Evolutionary conservation across 2,797 vertebrate species (phyloP).

Genomic region (Margarornis squamiger): DNA sequence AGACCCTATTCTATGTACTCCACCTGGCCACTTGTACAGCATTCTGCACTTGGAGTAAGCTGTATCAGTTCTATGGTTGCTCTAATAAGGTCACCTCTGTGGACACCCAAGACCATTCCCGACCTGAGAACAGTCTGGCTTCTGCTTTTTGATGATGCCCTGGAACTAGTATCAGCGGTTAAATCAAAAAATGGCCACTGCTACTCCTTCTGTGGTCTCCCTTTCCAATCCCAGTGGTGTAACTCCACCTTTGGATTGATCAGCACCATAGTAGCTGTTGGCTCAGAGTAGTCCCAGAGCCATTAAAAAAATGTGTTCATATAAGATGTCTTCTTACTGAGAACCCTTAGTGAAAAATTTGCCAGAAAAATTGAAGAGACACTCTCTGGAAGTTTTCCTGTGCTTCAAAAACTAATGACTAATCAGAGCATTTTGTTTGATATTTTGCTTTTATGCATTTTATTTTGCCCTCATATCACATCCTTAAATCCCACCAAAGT

Average conservation of each 20-base stretch:
- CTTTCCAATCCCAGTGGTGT: neutral
- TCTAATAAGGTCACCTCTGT: neutral
- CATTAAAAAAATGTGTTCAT: neutral
- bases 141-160: neutral
- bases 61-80: neutral
- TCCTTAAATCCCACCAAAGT: neutral
- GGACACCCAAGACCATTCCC: neutral
- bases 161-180: neutral
- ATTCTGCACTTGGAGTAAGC: neutral
- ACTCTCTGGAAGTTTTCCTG: neutral
- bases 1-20: neutral
- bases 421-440: neutral
- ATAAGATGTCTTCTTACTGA: neutral
- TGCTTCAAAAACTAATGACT: neutral
- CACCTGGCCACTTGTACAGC: fast-evolving
- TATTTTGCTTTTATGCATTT: neutral
- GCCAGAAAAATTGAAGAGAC: neutral
- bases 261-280: neutral
- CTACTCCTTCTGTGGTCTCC: neutral
- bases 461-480: neutral
- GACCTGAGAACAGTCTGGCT: neutral
- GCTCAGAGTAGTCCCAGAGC: neutral
- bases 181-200: neutral
- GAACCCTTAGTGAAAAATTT: neutral
- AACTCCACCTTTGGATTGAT: neutral